Evolutionary conservation across 1,140 invertebrate species (phyloP).

Genomic region (Steinernema khuongi): DNA sequence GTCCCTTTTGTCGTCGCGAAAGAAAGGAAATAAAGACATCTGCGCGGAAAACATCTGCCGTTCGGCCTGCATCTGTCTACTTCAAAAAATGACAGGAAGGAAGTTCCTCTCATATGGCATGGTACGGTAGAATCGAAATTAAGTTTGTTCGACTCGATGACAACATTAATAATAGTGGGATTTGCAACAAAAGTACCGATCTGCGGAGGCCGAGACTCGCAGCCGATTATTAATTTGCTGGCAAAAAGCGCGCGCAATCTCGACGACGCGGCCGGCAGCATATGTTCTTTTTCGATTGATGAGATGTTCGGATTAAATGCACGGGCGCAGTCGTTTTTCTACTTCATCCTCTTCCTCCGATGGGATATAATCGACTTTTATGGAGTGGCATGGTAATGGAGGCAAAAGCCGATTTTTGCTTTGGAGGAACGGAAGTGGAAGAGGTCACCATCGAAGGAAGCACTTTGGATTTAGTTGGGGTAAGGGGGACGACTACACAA

Average conservation of each 20-base stretch:
- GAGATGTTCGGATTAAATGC: constrained; percentile 10
- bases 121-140: too few relatives aligned
- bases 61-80: too few relatives aligned
- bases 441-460: neutral
- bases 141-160: too few relatives aligned
- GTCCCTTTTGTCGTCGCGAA: neutral
- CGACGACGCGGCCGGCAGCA: neutral
- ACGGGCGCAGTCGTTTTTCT: constrained; percentile 5
- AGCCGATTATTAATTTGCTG: neutral
- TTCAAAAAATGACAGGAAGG: too few relatives aligned
- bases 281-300: constrained; percentile 8
- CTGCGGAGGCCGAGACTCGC: neutral
- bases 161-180: neutral
- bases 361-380: constrained; percentile 15
- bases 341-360: neutral
- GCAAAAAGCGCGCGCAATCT: neutral
- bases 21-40: constrained; percentile 17
- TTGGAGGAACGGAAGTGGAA: neutral
- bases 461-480: too few relatives aligned
- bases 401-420: neutral
- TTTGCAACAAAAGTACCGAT: neutral
- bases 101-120: too few relatives aligned
- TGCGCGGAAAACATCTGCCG: constrained; percentile 16
- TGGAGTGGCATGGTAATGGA: constrained; percentile 5
- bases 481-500: too few relatives aligned